phyloP scores from a whole-genome alignment of 1,140 invertebrate species.

The Oedothorax gibbosus region DNA sequence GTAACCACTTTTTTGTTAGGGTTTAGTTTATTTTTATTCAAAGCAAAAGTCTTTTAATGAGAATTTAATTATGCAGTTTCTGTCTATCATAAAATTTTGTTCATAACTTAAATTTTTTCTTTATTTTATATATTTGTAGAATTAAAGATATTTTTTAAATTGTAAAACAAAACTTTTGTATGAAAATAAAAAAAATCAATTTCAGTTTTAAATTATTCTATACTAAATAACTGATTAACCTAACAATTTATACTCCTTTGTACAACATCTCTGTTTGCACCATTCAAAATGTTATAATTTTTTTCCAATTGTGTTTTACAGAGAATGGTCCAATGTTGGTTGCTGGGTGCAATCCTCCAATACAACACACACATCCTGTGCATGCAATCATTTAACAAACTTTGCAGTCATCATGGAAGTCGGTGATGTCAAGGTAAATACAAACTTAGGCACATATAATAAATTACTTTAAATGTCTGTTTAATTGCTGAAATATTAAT shows the following conservation, averaged over 20 bases:
- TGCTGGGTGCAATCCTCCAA: slow-evolving; percentile 86
- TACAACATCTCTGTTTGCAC: neutral
- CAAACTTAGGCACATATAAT: slow-evolving; percentile 18
- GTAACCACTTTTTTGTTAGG: too few species aligned
- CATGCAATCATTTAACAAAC: slow-evolving; percentile 95
- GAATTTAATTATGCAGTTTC: too few species aligned
- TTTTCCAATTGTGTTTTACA: slow-evolving; percentile 15
- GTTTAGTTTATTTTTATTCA: too few species aligned
- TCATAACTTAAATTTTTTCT: too few species aligned
- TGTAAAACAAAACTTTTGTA: neutral
- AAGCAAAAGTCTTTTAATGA: too few species aligned
- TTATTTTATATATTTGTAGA: too few species aligned
- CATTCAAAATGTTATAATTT: neutral
- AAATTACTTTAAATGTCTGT: neutral
- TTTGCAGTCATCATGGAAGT: slow-evolving; percentile 91
- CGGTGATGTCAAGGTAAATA: slow-evolving; percentile 62
- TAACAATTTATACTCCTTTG: neutral
- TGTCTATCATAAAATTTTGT: too few species aligned
- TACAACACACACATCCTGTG: slow-evolving; percentile 88
- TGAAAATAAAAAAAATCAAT: neutral
- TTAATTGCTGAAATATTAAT: too few species aligned
- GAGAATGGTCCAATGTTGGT: slow-evolving; percentile 91
- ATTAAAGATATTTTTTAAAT: too few species aligned
- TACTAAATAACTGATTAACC: neutral
- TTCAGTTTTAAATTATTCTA: neutral